A percentile compares a stretch with the other conserved stretches of the same genome.
Evolutionary conservation across 2,888 invertebrate genomes (phyloP).

Genomic region (Beris chalybata): DNA sequence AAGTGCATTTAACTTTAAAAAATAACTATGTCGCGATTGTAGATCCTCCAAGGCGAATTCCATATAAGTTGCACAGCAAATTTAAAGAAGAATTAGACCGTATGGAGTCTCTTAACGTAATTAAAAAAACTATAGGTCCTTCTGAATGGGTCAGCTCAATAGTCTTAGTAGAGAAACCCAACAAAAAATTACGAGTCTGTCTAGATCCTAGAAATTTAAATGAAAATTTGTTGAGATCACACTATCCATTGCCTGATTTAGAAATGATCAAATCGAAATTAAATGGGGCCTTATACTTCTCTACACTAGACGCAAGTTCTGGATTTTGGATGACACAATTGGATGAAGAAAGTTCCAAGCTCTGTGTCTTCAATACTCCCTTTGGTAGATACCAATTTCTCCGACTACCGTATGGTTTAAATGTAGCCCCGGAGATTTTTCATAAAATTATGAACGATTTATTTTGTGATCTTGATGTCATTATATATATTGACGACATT

Average conservation of each 20-base stretch:
- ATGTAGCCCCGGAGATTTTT: constrained; percentile 37
- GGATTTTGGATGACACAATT: constrained; percentile 42
- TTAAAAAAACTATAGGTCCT: too few species aligned
- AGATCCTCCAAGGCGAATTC: too few species aligned
- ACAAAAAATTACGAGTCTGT: too few species aligned
- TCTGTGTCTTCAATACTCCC: constrained; percentile 42
- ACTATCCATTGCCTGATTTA: constrained; percentile 31
- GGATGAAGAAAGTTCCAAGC: constrained; percentile 40
- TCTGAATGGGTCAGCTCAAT: too few species aligned
- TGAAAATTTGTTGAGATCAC: too few species aligned
- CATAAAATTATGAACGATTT: constrained; percentile 9
- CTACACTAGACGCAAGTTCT: constrained; percentile 36
- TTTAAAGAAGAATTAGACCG: too few species aligned
- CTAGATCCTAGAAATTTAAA: too few species aligned
- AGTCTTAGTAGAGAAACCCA: too few species aligned
- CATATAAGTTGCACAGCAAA: too few species aligned
- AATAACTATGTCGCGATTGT: too few species aligned
- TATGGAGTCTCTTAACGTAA: too few species aligned
- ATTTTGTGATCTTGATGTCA: constrained; percentile 19
- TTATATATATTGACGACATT: constrained; percentile 32
- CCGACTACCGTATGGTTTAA: constrained; percentile 38
- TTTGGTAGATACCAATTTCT: constrained; percentile 41
- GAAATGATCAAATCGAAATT: constrained; percentile 34
- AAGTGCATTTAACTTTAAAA: too few species aligned
- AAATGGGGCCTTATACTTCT: constrained; percentile 29